These are phyloP conservation scores for Argyrosomus japonicus DNA, from an alignment of 2,113 vertebrate genomes.

Conservation along the genomic window DNA sequence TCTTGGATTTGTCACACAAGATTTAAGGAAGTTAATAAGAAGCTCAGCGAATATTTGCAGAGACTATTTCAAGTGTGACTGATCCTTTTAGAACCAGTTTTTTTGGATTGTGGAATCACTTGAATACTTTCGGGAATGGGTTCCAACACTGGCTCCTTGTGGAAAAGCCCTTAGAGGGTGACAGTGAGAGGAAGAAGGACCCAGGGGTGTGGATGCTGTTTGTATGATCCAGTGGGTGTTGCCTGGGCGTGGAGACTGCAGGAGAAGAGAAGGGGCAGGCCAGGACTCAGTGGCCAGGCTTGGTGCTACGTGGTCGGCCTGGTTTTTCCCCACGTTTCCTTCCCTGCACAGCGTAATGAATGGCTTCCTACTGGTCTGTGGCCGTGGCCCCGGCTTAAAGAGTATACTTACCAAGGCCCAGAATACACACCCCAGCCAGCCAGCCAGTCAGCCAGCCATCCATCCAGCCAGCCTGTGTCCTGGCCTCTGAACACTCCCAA, in stretches of 20 bases:
- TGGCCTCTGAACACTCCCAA: conserved; percentile 70
- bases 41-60: background rate
- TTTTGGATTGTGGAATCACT: conserved; percentile 28
- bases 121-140: conserved; percentile 38
- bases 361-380: conserved; percentile 86
- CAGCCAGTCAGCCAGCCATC: conserved; percentile 54
- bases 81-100: background rate
- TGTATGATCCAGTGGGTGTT: conserved; percentile 74
- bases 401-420: conserved; percentile 83
- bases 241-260: conserved; percentile 72
- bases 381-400: conserved; percentile 81
- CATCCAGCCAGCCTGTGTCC: conserved; percentile 62
- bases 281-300: conserved; percentile 74
- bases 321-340: conserved; percentile 83
- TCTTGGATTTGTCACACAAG: background rate
- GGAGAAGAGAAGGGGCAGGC: conserved; percentile 72
- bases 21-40: conserved; percentile 4
- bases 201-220: conserved; percentile 64
- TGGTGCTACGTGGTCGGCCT: conserved; percentile 81
- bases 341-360: conserved; percentile 82
- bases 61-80: background rate
- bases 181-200: conserved; percentile 28
- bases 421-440: conserved; percentile 77
- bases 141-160: conserved; percentile 31
- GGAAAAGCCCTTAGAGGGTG: conserved; percentile 49